Evolutionary conservation across 2,113 vertebrate genomes (phyloP).

Genomic region (Burhinus bistriatus): DNA sequence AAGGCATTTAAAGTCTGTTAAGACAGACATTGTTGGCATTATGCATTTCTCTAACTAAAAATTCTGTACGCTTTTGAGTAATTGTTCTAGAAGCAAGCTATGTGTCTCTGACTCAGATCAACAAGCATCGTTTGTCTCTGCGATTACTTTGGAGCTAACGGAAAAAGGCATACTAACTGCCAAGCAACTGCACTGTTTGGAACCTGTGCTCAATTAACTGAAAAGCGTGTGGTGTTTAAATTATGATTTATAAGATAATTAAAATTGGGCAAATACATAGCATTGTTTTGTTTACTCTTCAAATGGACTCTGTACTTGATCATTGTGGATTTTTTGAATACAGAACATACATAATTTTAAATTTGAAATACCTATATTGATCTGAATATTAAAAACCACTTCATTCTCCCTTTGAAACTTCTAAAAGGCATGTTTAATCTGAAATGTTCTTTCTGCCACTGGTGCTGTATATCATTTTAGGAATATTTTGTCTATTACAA

Average conservation of each 20-base stretch:
- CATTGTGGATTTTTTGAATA: background rate
- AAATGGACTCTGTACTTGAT: background rate
- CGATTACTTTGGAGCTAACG: background rate
- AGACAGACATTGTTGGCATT: background rate
- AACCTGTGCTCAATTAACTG: background rate
- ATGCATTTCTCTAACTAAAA: background rate
- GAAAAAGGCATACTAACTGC: background rate
- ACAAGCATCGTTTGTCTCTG: accelerated
- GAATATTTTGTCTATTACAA: background rate
- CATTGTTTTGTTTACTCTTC: background rate
- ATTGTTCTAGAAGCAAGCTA: background rate
- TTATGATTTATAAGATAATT: background rate
- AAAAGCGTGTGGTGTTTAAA: background rate
- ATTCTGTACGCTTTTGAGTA: background rate
- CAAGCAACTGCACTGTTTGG: background rate
- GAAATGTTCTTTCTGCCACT: background rate
- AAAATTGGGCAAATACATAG: background rate
- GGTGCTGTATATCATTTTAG: background rate
- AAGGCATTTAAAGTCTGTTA: background rate
- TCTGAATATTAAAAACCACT: background rate
- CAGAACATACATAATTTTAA: background rate
- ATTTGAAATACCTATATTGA: background rate
- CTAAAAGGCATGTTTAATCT: background rate
- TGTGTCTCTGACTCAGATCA: background rate
- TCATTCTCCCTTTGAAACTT: background rate